Conservation (phyloP, 2,888 invertebrate genomes). For the Himalopsyche tibetana region DNA sequence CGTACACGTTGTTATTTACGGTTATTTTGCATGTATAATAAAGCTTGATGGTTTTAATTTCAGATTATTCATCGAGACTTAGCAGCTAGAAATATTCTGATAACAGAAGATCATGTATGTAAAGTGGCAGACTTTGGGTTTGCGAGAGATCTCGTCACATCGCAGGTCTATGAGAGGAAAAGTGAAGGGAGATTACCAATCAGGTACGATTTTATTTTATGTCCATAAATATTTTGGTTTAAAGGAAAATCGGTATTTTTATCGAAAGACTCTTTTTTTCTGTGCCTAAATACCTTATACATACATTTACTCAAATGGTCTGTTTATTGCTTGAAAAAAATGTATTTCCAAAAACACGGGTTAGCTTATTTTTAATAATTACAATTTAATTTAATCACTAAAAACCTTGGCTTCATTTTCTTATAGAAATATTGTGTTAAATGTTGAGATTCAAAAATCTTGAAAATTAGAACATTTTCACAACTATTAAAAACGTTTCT, state of each 20-base stretch:
- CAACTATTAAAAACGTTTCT: too few species aligned
- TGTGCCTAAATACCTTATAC: too few species aligned
- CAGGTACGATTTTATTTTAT: constrained; percentile 72
- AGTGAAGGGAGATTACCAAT: constrained; percentile 88
- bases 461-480: too few species aligned
- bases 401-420: too few species aligned
- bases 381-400: too few species aligned
- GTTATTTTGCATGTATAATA: background rate
- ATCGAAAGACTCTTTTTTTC: too few species aligned
- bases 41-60: constrained; percentile 66
- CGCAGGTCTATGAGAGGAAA: constrained; percentile 92
- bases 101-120: constrained; percentile 90
- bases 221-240: background rate
- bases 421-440: too few species aligned
- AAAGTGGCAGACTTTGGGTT: constrained; percentile 97
- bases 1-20: background rate
- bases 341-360: too few species aligned
- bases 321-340: too few species aligned
- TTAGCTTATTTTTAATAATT: too few species aligned
- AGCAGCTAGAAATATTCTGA: constrained; percentile 91
- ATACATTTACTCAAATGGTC: too few species aligned
- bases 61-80: constrained; percentile 93
- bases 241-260: background rate
- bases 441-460: too few species aligned
- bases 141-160: constrained; percentile 91